Evolutionary conservation across 2,797 vertebrate species (phyloP).

Genomic region (Nothura maculosa): DNA sequence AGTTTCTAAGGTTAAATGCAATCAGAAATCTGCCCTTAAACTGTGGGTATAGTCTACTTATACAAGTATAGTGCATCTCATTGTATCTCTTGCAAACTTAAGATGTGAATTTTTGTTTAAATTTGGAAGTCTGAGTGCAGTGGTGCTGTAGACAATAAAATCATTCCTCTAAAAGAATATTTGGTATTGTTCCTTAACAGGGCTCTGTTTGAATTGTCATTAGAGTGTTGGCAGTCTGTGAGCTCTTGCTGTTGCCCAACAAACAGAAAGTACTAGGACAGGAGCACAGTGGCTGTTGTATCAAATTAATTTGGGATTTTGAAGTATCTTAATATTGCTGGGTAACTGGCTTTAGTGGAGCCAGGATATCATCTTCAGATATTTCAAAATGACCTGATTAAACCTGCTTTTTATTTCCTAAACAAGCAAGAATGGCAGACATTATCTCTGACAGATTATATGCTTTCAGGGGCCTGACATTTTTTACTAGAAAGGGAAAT

Average conservation of each 20-base stretch:
- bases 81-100: not conserved
- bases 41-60: not conserved
- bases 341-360: not conserved
- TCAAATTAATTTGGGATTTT: conserved; percentile 59
- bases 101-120: not conserved
- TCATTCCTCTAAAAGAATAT: not conserved
- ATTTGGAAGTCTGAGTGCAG: not conserved
- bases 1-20: not conserved
- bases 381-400: conserved; percentile 30
- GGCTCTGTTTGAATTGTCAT: not conserved
- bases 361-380: not conserved
- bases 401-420: not conserved
- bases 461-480: not conserved
- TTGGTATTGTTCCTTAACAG: not conserved
- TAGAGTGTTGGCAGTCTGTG: not conserved
- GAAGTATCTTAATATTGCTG: conserved; percentile 15
- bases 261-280: conserved; percentile 7
- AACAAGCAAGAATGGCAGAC: not conserved
- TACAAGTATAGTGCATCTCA: not conserved
- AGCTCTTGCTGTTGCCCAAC: not conserved
- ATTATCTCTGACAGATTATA: not conserved
- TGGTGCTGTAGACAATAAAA: not conserved
- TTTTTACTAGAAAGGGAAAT: not conserved
- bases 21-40: not conserved
- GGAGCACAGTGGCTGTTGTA: conserved; percentile 13